phyloP scores from a whole-genome alignment of 1,140 invertebrate genomes.

The Hylyphantes graminicola region DNA sequence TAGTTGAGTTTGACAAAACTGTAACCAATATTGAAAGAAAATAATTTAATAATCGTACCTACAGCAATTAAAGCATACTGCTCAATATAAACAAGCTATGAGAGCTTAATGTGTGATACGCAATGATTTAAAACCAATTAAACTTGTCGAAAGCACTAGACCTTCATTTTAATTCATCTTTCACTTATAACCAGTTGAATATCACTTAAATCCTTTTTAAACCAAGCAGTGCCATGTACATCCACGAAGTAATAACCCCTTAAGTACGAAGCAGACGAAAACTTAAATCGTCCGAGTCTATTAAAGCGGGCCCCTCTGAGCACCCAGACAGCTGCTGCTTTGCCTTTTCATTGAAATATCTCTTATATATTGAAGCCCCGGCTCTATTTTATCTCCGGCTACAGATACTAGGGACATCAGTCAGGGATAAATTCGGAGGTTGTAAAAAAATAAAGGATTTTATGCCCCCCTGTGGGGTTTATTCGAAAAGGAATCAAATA shows the following conservation, averaged over 20 bases:
- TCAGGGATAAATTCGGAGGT: conserved; percentile 55
- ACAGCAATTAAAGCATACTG: too few relatives aligned
- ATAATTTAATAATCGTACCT: too few relatives aligned
- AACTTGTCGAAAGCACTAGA: too few relatives aligned
- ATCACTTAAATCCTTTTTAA: too few relatives aligned
- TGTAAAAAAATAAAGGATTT: conserved; percentile 61
- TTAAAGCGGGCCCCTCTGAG: conserved; percentile 58
- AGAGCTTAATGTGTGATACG: too few relatives aligned
- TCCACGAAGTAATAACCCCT: conserved; percentile 60
- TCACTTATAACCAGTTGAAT: too few relatives aligned
- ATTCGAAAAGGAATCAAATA: conserved; percentile 42
- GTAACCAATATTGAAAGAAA: too few relatives aligned
- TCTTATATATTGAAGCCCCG: conserved; percentile 45
- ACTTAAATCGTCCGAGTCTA: conserved; percentile 60
- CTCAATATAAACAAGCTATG: too few relatives aligned
- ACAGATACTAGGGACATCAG: conserved; percentile 57
- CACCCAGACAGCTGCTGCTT: conserved; percentile 47
- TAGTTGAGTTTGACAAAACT: too few relatives aligned
- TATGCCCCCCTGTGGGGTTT: conserved; percentile 31
- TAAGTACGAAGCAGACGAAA: conserved; percentile 56
- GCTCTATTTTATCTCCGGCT: conserved; percentile 56
- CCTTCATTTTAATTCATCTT: too few relatives aligned
- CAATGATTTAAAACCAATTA: too few relatives aligned
- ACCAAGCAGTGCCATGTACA: conserved; percentile 30
- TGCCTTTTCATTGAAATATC: conserved; percentile 56